These are phyloP conservation scores for Pollenia amentaria DNA, from an alignment of 2,888 invertebrate species.

Conservation along the genomic window DNA sequence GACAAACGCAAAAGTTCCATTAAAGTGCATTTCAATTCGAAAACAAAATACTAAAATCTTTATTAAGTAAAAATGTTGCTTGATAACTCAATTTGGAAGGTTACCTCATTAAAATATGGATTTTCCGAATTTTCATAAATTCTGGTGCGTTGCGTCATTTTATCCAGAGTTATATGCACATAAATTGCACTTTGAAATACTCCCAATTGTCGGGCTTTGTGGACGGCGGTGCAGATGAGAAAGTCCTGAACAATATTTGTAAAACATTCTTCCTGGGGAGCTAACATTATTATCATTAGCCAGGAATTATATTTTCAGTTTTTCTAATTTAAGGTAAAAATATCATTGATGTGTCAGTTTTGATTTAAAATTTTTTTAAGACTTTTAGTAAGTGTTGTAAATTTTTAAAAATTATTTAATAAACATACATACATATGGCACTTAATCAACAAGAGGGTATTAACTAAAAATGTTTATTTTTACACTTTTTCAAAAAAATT, in stretches of 20 bases:
- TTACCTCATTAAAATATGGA: constrained; percentile 89
- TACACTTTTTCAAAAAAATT: too few relatives aligned
- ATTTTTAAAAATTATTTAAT: too few relatives aligned
- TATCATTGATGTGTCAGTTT: constrained; percentile 3
- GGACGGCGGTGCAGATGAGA: constrained; percentile 88
- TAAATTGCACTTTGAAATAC: constrained; percentile 86
- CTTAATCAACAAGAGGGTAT: too few relatives aligned
- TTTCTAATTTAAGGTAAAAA: constrained; percentile 11
- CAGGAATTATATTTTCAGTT: neutral
- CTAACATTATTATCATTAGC: constrained; percentile 75
- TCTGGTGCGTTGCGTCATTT: constrained; percentile 87
- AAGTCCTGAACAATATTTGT: constrained; percentile 83
- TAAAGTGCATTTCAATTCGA: constrained; percentile 87
- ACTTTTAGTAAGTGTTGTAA: too few relatives aligned
- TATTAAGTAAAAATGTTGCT: neutral
- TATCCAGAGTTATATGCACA: constrained; percentile 87
- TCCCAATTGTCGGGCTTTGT: constrained; percentile 88
- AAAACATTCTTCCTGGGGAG: constrained; percentile 81
- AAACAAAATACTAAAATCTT: constrained; percentile 87
- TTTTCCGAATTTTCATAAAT: constrained; percentile 87
- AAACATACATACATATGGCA: too few relatives aligned
- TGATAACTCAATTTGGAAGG: neutral
- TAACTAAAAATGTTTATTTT: too few relatives aligned
- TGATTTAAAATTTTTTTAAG: neutral
- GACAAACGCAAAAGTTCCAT: constrained; percentile 86